These are phyloP conservation scores for Griposia aprilina DNA, from an alignment of 2,888 invertebrate species.

Conservation along the genomic window DNA sequence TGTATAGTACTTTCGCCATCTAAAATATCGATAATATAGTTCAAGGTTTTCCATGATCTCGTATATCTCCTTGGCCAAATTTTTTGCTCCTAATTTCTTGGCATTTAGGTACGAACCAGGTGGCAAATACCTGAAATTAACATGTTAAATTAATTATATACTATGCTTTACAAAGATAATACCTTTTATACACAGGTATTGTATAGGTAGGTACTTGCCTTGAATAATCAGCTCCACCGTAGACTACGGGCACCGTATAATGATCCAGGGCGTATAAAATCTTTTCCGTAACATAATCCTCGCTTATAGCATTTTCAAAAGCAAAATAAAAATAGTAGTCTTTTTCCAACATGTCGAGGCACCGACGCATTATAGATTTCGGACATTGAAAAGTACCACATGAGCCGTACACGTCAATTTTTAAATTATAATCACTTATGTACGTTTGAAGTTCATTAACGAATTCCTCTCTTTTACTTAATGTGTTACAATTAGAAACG, in stretches of 20 bases:
- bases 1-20: slow-evolving; percentile 80
- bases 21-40: slow-evolving; percentile 76
- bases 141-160: neutral
- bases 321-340: slow-evolving; percentile 83
- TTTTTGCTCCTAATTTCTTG: slow-evolving; percentile 69
- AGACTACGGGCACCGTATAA: slow-evolving; percentile 92
- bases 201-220: slow-evolving; percentile 70
- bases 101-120: slow-evolving; percentile 80
- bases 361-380: slow-evolving; percentile 71
- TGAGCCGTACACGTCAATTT: slow-evolving; percentile 78
- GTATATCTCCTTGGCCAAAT: slow-evolving; percentile 75
- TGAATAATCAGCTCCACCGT: slow-evolving; percentile 92
- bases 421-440: slow-evolving; percentile 72
- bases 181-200: neutral
- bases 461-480: slow-evolving; percentile 76
- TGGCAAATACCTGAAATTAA: slow-evolving; percentile 79
- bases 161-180: neutral
- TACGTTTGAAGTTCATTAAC: slow-evolving; percentile 69
- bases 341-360: slow-evolving; percentile 74
- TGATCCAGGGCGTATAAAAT: slow-evolving; percentile 87
- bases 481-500: slow-evolving; percentile 79
- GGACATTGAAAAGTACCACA: slow-evolving; percentile 79
- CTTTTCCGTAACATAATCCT: slow-evolving; percentile 86
- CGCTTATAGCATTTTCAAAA: slow-evolving; percentile 82
- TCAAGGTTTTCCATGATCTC: slow-evolving; percentile 71